Evolutionary conservation across 2,797 vertebrate species (phyloP).

Genomic region (Squalus acanthias): DNA sequence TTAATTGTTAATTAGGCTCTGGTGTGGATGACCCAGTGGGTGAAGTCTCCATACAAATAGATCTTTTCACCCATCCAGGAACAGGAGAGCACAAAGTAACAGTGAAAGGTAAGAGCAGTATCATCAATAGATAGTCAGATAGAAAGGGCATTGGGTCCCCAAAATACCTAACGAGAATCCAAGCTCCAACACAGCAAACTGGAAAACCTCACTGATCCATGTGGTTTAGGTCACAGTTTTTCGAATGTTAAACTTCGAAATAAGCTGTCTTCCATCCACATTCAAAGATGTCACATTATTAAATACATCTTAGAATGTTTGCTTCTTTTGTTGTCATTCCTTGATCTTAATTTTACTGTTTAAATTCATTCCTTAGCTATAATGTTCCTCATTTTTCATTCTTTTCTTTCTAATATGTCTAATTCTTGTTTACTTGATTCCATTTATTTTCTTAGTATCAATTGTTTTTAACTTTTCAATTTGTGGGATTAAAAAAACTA

Average conservation of each 20-base stretch:
- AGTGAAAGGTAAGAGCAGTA: constrained; percentile 73
- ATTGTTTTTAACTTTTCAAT: neutral
- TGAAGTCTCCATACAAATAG: constrained; percentile 87
- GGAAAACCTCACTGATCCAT: neutral
- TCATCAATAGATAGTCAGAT: neutral
- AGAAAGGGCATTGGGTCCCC: neutral
- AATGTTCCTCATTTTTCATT: neutral
- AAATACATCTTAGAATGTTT: neutral
- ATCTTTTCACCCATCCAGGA: constrained; percentile 86
- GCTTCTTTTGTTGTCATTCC: neutral
- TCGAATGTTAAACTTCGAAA: neutral
- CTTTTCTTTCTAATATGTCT: neutral
- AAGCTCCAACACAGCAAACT: neutral
- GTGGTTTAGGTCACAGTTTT: neutral
- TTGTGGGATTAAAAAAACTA: neutral
- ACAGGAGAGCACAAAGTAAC: constrained; percentile 90
- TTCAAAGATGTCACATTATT: neutral
- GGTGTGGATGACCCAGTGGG: constrained; percentile 85
- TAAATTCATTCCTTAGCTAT: neutral
- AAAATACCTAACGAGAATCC: neutral
- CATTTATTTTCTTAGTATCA: neutral
- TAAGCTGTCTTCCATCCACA: neutral
- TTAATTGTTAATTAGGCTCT: constrained; percentile 59
- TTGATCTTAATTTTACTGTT: neutral
- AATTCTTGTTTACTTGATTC: neutral